Base-by-base conservation (phyloP, 1,140 invertebrate species). In the Zaprionus kolodkinae region DNA sequence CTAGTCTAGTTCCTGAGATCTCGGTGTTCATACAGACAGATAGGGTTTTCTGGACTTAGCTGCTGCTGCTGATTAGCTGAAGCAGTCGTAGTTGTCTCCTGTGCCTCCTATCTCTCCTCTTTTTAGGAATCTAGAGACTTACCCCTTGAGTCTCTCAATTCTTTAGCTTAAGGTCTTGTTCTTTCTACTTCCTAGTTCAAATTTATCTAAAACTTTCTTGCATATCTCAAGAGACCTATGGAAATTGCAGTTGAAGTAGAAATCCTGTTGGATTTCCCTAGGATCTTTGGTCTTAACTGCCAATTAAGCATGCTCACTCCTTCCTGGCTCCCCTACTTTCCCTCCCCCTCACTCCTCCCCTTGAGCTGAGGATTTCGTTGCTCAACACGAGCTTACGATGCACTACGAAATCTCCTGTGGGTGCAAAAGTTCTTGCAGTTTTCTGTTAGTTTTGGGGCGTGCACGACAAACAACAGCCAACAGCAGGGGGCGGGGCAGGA, bases 371-470 rank as follows among this genome's bases (percentile, higher is more conserved):
- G 45, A 50, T 50, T 55, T 30, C 27, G 52, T n/a, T 55, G 27
- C 52, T 50, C 10, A 25, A 50, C 66, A 55, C 38, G 35, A 50
- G 54, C 61, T 57, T 54, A 71, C 66, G 72, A 72, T 81, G 66
- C 66, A 60, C 45, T 52, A 63, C 45, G 17, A 66, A 79, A 75
- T 79, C 64, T 60, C 13, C 21, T 13, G 13, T 61, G 48, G 12
- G 5, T 27, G 25, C 21, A 17, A 64, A 35, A 50, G 45, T 60
- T 61, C 27, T n/a, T 40, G 25, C 25, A 57, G 60, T 61, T 56
- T 33, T 33, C 10, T 79, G 77, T 71, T 79, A 38, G 72, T 55
- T 67, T 72, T 81, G 59, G 61, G 21, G 54, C 56, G 27, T 65
- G 68, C 56, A 38, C 55, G 60, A 68, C 74, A 76, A 76, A 69